Percentiles rank a stretch among this genome's conserved stretches.
Conservation (phyloP, 1,140 invertebrate species). For the Diorhabda elongata region DNA sequence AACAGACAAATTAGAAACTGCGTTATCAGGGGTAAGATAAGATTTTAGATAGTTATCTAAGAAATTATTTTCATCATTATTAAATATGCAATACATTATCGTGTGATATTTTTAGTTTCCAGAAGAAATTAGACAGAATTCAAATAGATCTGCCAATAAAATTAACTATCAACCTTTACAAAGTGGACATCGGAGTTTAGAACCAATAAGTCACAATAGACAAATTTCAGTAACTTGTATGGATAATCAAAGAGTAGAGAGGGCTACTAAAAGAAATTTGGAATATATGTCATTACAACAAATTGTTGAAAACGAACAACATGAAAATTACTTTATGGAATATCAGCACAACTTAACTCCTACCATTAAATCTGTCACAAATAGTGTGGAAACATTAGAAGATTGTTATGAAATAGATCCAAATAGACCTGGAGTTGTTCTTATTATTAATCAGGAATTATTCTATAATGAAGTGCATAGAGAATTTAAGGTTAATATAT, state of each 20-base stretch:
- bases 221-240: too few relatives aligned
- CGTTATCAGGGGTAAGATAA: not conserved
- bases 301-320: too few relatives aligned
- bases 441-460: slow-evolving; percentile 41
- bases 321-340: too few relatives aligned
- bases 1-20: not conserved
- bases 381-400: too few relatives aligned
- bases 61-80: not conserved
- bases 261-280: too few relatives aligned
- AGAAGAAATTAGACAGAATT: not conserved
- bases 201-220: not conserved
- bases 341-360: too few relatives aligned
- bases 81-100: not conserved
- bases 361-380: too few relatives aligned
- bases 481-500: slow-evolving; percentile 24
- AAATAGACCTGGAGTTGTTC: slow-evolving; percentile 32
- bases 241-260: too few relatives aligned
- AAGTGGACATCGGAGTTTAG: not conserved
- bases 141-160: not conserved
- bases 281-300: too few relatives aligned
- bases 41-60: not conserved
- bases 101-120: not conserved
- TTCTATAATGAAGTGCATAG: slow-evolving; percentile 37
- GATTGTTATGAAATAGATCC: slow-evolving; percentile 34
- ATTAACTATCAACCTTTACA: not conserved